These are phyloP conservation scores for Ips nitidus DNA, from an alignment of 1,140 invertebrate genomes.

Conservation along the genomic window DNA sequence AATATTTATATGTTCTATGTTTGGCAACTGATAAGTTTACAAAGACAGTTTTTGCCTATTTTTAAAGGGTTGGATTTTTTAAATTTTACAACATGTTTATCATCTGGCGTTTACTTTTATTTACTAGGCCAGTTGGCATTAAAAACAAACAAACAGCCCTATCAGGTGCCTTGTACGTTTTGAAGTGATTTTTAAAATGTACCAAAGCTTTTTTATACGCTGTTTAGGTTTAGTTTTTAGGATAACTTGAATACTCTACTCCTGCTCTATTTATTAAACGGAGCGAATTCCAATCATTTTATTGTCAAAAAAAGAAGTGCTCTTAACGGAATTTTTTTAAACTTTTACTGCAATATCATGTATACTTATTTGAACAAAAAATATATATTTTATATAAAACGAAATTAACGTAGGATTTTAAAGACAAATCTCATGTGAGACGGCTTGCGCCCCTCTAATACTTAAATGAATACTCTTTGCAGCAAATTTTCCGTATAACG, in stretches of 20 bases:
- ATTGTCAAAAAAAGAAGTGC: not conserved
- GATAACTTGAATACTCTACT: slow-evolving; percentile 24
- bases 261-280: not conserved
- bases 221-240: slow-evolving; percentile 1
- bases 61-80: too few relatives aligned
- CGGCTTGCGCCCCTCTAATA: not conserved
- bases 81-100: too few relatives aligned
- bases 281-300: too few relatives aligned
- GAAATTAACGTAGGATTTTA: too few relatives aligned
- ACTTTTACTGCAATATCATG: not conserved
- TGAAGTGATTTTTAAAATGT: slow-evolving; percentile 19
- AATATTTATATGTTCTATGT: too few relatives aligned
- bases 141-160: too few relatives aligned
- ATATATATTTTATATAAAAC: slow-evolving; percentile 10
- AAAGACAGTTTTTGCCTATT: too few relatives aligned
- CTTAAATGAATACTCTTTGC: not conserved
- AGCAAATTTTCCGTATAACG: not conserved
- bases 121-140: too few relatives aligned
- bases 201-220: slow-evolving; percentile 25
- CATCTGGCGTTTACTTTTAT: too few relatives aligned
- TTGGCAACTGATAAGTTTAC: too few relatives aligned
- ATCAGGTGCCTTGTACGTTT: slow-evolving; percentile 19
- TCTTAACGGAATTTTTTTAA: not conserved
- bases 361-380: not conserved
- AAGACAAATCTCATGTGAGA: too few relatives aligned